phyloP scores from a whole-genome alignment of 2,113 vertebrate species.

The Craseonycteris thonglongyai region DNA sequence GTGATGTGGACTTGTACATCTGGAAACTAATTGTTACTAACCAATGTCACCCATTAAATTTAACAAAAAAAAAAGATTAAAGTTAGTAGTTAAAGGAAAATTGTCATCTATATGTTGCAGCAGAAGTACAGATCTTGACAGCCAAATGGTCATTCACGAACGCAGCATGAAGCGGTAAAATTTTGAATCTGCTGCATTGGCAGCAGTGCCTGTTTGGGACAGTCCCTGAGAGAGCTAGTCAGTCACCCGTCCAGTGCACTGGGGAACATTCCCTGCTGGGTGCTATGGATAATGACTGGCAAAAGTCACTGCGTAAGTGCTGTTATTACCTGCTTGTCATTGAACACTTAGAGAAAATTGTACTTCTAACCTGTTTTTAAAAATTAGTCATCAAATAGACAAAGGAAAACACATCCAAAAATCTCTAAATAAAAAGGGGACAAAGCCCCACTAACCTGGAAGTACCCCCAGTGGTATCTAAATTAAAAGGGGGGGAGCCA shows the following conservation, averaged over 20 bases:
- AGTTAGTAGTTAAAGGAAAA: background rate
- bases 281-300: background rate
- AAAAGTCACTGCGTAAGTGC: too few species aligned
- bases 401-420: background rate
- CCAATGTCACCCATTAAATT: too few species aligned
- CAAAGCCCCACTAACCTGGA: background rate
- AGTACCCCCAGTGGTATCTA: background rate
- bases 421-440: background rate
- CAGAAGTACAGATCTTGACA: background rate
- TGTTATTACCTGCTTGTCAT: background rate
- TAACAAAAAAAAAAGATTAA: background rate
- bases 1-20: too few species aligned
- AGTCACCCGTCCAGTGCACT: fast-evolving
- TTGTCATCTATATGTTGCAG: background rate
- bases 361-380: background rate
- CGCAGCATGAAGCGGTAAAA: fast-evolving
- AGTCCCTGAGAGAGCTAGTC: background rate
- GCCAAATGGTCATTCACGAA: fast-evolving
- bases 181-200: fast-evolving
- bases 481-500: background rate
- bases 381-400: background rate
- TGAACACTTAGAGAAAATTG: background rate
- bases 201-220: fast-evolving
- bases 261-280: background rate
- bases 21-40: too few species aligned